These are phyloP conservation scores for Pachyrhynchus sulphureomaculatus DNA, from an alignment of 1,140 invertebrate genomes.

Conservation along the genomic window DNA sequence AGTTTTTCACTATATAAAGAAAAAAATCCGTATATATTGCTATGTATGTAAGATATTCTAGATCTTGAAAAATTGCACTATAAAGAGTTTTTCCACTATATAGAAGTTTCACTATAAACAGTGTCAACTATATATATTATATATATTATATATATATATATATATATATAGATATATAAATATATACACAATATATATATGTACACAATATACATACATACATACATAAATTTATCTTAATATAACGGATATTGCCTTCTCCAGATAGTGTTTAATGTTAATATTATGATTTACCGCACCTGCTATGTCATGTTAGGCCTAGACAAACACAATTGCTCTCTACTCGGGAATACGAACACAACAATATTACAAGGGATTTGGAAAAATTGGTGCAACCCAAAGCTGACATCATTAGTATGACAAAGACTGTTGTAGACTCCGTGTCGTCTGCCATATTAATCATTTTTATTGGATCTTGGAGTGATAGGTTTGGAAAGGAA, in stretches of 20 bases:
- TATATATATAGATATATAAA: no score
- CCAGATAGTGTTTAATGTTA: constrained; percentile 55
- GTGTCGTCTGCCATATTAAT: constrained; percentile 63
- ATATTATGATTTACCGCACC: constrained; percentile 58
- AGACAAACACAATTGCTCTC: constrained; percentile 55
- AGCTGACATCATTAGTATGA: constrained; percentile 60
- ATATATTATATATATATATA: no score
- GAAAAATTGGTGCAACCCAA: constrained; percentile 64
- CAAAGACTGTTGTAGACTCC: constrained; percentile 60
- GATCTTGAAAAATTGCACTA: no score
- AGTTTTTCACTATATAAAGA: no score
- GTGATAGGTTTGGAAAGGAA: constrained; percentile 69
- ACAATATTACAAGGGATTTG: constrained; percentile 54
- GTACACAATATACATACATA: no score
- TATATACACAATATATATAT: no score
- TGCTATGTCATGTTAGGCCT: constrained; percentile 55
- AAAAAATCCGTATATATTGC: no score
- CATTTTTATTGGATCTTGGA: constrained; percentile 71
- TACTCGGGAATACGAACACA: constrained; percentile 54
- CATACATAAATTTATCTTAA: no score
- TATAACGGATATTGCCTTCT: constrained; percentile 32
- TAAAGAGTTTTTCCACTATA: no score
- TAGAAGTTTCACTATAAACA: no score
- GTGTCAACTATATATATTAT: no score
- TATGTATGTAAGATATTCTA: no score